phyloP scores from a whole-genome alignment of 2,113 vertebrate genomes.

The Cryptomyrus ogoouensis region DNA sequence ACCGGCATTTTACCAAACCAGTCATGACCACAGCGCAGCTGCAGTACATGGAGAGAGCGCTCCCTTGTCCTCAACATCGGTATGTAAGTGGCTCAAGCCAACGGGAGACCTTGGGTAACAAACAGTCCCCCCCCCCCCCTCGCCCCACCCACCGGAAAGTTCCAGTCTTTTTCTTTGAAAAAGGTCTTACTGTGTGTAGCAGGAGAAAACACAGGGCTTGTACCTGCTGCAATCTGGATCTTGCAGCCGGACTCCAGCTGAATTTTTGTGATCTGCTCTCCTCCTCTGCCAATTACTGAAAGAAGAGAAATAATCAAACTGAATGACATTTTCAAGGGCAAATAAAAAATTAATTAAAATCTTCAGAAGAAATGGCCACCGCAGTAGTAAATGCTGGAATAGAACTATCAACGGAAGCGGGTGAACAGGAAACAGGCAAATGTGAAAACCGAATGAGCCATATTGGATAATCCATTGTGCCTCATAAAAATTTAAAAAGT shows the following conservation, averaged over 20 bases:
- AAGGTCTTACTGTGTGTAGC: not conserved
- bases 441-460: not conserved
- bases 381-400: not conserved
- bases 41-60: not conserved
- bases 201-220: constrained; percentile 20
- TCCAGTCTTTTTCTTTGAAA: not conserved
- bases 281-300: constrained; percentile 94
- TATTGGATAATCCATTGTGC: not conserved
- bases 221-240: constrained; percentile 97
- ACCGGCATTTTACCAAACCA: not conserved
- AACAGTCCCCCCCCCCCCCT: not conserved
- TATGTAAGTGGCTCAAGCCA: not conserved
- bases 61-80: not conserved
- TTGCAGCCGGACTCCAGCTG: constrained; percentile 97
- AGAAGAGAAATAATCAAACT: not conserved
- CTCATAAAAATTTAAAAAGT: not conserved
- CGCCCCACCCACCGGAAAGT: not conserved
- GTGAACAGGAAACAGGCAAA: not conserved
- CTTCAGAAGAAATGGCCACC: not conserved
- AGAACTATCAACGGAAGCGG: not conserved
- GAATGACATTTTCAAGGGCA: not conserved
- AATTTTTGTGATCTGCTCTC: constrained; percentile 96
- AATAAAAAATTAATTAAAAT: not conserved
- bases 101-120: not conserved
- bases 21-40: not conserved